A percentile compares a stretch with the other conserved stretches of the same genome.
These are phyloP conservation scores for Sarcophaga peregrina DNA, from an alignment of 1,140 invertebrate genomes.

Conservation along the genomic window DNA sequence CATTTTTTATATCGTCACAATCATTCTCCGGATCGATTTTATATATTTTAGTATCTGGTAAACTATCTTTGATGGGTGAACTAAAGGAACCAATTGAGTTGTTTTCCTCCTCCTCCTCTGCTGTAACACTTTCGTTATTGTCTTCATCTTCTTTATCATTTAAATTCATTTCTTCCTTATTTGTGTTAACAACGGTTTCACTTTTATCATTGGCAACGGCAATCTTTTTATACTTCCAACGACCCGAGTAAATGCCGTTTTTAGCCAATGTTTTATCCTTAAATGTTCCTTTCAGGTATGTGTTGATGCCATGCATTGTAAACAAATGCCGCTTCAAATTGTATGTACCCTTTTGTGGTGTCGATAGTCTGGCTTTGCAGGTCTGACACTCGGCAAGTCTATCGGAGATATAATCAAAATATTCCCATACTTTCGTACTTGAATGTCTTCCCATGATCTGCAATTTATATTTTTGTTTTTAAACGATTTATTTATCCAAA, in stretches of 20 bases:
- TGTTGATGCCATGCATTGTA: slow-evolving; percentile 53
- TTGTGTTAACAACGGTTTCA: too few species aligned
- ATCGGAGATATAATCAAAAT: slow-evolving; percentile 43
- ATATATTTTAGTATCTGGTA: neutral
- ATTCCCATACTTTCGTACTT: slow-evolving; percentile 43
- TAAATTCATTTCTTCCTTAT: too few species aligned
- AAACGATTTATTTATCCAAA: too few species aligned
- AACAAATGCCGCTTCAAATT: slow-evolving; percentile 60
- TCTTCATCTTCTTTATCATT: too few species aligned
- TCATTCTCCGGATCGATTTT: neutral
- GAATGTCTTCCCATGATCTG: slow-evolving; percentile 31
- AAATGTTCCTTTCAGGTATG: slow-evolving; percentile 44
- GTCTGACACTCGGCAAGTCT: slow-evolving; percentile 52
- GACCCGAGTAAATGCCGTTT: too few species aligned
- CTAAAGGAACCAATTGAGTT: too few species aligned
- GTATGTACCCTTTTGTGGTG: slow-evolving; percentile 55
- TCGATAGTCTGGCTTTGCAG: slow-evolving; percentile 59
- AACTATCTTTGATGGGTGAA: too few species aligned
- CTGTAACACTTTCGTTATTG: too few species aligned
- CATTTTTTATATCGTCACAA: neutral
- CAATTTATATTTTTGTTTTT: neutral
- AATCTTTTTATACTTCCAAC: too few species aligned
- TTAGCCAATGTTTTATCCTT: too few species aligned
- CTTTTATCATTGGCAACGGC: too few species aligned
- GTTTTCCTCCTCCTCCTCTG: too few species aligned